Conservation (phyloP, 2,888 invertebrate species). For the Smittia aterrima region DNA sequence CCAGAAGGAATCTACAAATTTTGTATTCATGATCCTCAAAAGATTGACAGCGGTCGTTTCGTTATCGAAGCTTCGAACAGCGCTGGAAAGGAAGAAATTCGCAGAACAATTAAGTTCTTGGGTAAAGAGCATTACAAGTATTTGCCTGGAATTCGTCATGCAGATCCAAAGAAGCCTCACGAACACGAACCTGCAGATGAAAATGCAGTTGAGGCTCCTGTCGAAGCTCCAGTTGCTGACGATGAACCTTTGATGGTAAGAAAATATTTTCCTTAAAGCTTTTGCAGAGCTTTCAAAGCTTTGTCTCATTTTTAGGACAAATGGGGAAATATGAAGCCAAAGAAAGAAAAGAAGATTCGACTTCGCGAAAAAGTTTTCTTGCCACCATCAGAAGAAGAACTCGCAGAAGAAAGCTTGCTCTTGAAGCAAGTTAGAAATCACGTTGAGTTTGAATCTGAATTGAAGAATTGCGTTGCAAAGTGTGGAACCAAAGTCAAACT, state of each 20-base stretch:
- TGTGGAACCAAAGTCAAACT: constrained; percentile 73
- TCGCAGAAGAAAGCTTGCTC: neutral
- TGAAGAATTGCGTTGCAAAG: constrained; percentile 74
- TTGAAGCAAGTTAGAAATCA: constrained; percentile 48
- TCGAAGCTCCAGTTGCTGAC: neutral
- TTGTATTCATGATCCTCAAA: constrained; percentile 58
- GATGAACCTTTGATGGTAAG: neutral
- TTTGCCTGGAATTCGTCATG: constrained; percentile 50
- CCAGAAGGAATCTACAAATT: constrained; percentile 58
- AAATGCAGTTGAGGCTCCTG: constrained; percentile 48
- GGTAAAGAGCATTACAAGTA: constrained; percentile 53
- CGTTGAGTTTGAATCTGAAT: constrained; percentile 65
- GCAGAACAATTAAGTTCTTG: constrained; percentile 67
- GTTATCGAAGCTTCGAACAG: constrained; percentile 71
- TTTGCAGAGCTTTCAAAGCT: too few species aligned
- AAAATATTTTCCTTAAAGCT: too few species aligned
- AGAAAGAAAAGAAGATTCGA: constrained; percentile 35
- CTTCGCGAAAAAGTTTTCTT: constrained; percentile 35
- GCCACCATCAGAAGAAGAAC: constrained; percentile 20
- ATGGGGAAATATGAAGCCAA: constrained; percentile 31
- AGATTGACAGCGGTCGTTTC: constrained; percentile 65
- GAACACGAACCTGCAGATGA: constrained; percentile 49
- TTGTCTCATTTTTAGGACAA: constrained; percentile 16
- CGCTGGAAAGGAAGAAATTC: constrained; percentile 70
- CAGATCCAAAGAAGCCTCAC: constrained; percentile 51